These are phyloP conservation scores for Pitta sordida DNA, from an alignment of 2,113 vertebrate species.

Conservation along the genomic window DNA sequence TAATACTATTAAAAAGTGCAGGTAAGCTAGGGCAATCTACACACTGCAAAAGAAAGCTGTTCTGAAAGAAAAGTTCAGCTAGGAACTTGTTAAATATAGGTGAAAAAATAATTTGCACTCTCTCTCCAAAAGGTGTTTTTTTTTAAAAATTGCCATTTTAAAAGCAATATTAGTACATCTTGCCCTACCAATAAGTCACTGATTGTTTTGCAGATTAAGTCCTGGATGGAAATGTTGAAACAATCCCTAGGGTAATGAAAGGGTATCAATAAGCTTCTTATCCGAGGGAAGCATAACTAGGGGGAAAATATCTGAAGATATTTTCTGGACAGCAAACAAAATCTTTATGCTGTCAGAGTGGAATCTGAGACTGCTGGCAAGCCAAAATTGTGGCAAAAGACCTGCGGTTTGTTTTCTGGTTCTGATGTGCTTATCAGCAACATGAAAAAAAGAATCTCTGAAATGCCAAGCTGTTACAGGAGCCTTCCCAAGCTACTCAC, in stretches of 20 bases:
- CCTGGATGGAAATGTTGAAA: neutral
- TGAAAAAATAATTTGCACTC: neutral
- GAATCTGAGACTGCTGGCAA: neutral
- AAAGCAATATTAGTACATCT: neutral
- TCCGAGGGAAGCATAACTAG: neutral
- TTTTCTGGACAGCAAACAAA: neutral
- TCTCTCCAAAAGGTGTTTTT: neutral
- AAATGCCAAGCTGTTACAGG: neutral
- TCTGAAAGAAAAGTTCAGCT: neutral
- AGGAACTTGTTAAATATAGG: neutral
- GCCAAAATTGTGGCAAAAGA: rapidly evolving
- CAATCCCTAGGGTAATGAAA: neutral
- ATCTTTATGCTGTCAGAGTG: neutral
- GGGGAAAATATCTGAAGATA: neutral
- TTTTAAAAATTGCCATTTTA: neutral
- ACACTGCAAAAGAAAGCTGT: neutral
- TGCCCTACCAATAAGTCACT: neutral
- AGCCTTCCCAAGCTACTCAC: neutral
- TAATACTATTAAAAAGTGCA: neutral
- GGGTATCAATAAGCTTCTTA: neutral
- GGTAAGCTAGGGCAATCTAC: neutral
- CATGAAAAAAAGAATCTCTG: neutral
- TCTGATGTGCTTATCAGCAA: conserved; percentile 34
- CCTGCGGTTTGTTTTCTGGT: neutral
- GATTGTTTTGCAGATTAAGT: neutral